Conservation (phyloP, 2,797 vertebrate species). For the Miichthys miiuy region DNA sequence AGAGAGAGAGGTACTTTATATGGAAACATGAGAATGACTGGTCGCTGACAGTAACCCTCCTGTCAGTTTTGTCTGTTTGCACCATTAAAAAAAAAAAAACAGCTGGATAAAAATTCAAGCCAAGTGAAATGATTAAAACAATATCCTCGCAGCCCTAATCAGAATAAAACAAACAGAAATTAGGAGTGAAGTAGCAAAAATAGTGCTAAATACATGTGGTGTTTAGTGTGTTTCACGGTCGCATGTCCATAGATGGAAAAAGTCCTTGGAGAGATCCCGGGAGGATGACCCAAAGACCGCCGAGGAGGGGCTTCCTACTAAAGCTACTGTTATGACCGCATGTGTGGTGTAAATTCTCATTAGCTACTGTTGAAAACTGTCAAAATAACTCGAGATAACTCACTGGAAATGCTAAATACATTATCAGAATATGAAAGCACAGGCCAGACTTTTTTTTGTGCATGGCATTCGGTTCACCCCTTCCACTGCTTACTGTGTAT, state of each 20-base stretch:
- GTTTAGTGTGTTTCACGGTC: background rate
- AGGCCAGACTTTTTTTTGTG: background rate
- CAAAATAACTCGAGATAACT: background rate
- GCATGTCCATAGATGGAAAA: conserved; percentile 41
- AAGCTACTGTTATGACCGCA: background rate
- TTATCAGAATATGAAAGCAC: background rate
- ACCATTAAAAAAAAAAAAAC: background rate
- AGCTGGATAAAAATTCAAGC: background rate
- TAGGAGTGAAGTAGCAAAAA: background rate
- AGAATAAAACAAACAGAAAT: conserved; percentile 10
- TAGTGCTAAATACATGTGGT: background rate
- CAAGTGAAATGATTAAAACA: background rate
- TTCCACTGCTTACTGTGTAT: background rate
- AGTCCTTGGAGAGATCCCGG: background rate
- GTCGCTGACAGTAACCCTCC: background rate
- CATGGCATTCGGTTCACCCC: background rate
- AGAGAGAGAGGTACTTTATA: background rate
- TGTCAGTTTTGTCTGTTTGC: background rate
- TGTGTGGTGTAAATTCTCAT: background rate
- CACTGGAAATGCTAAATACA: background rate
- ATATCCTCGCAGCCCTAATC: background rate
- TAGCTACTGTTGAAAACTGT: background rate
- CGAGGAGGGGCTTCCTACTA: background rate
- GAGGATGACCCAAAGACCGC: background rate
- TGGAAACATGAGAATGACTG: background rate